Evolutionary conservation across 1,140 invertebrate genomes (phyloP), one percentile per base, ranked within the genome.

Genomic region (Microplitis demolitor): DNA sequence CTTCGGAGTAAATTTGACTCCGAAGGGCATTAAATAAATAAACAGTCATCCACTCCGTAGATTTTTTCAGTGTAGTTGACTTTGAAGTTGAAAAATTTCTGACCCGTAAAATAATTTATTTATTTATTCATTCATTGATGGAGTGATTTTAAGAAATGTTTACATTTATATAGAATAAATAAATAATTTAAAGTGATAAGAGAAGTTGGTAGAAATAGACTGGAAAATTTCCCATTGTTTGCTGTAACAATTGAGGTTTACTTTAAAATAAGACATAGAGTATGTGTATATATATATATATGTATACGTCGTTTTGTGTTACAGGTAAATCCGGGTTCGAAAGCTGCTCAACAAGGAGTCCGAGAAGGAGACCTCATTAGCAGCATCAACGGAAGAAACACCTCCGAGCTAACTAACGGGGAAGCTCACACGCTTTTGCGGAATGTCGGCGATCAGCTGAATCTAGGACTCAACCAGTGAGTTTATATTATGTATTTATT

Each of bases 271-370:
- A 50, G 6, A 1, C 6, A 50, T 0, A 50, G 6, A 50, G 6
- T 50, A 9, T 9, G 1, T 50, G 1, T 50, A 9, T 13, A 50
- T 50, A 9, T 9, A 9, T 50, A 9, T 50, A 9, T 13, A 50
- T 9, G 6, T 6, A 50, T 50, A 50, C 3, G 13, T 54, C 31
- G 13, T 69, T 69, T 60, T 35, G 53, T 74, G 67, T 56, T 92
- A 66, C 88, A 95, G 94, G 94, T 96, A 74, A 95, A 95, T 86
- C 93, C 93, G 16, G 93, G 92, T 6, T 92, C 93, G 70, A 94
- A 94, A 83, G 94, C 93, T 4, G 91, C 92, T 6, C 87, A 91
- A 74, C 90, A 91, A 77, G 93, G 94, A 4, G 90, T 95, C 34
- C 85, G 93, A 67, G 93, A 95, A 85, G 94, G 93, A 51, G 93